A percentile compares a stretch with the other conserved stretches of the same genome.
These are phyloP conservation scores for Dusona sp. DNA, from an alignment of 2,888 invertebrate species.

Conservation along the genomic window DNA sequence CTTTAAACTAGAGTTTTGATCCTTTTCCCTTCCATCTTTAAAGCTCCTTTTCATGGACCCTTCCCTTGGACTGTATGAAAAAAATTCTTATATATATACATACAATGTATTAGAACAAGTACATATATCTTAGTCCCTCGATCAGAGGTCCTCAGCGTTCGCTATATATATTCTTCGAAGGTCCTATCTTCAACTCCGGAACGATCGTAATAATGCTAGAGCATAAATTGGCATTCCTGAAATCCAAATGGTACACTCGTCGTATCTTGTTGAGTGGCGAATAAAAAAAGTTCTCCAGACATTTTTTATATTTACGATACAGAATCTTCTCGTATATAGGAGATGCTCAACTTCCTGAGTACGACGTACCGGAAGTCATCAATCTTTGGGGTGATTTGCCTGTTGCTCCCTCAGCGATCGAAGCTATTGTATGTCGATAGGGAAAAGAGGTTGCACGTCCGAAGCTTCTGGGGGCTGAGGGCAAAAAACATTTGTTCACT, in stretches of 20 bases:
- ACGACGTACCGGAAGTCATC: slow-evolving; percentile 44
- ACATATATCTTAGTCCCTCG: slow-evolving; percentile 52
- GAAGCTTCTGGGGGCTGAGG: not conserved
- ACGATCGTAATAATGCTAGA: slow-evolving; percentile 41
- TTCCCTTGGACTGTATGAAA: slow-evolving; percentile 42
- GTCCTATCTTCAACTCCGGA: slow-evolving; percentile 30
- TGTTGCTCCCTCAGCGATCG: slow-evolving; percentile 48
- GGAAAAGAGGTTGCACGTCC: slow-evolving; percentile 8
- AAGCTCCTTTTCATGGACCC: slow-evolving; percentile 57
- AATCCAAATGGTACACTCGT: slow-evolving; percentile 10
- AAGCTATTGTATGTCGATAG: slow-evolving; percentile 12
- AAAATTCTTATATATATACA: not conserved
- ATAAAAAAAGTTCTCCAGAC: slow-evolving; percentile 4
- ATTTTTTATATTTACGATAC: not conserved
- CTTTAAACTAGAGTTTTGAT: slow-evolving; percentile 36
- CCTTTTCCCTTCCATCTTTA: slow-evolving; percentile 33
- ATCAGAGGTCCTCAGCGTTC: slow-evolving; percentile 18
- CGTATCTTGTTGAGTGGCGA: not conserved
- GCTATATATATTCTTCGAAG: slow-evolving; percentile 21
- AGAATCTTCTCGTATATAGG: not conserved
- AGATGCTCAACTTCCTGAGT: not conserved
- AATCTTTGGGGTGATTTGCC: slow-evolving; percentile 58
- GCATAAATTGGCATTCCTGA: slow-evolving; percentile 35
- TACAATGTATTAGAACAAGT: not conserved
- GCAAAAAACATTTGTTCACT: slow-evolving; percentile 39